Base-by-base conservation (phyloP, 2,113 vertebrate species). In the Orientallactaga bullata region DNA sequence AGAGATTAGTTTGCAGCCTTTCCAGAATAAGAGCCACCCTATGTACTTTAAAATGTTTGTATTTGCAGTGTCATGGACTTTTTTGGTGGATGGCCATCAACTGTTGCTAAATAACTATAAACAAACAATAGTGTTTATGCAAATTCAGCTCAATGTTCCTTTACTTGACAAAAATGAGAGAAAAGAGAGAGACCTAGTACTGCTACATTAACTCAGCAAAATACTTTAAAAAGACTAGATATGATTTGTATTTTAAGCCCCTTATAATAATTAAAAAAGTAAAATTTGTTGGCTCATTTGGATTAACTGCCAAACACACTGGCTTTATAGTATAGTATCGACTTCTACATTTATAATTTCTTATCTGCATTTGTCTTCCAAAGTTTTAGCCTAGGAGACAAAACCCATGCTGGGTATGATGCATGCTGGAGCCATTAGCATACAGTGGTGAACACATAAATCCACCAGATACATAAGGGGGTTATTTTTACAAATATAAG, bases 231-330 rank as follows among this genome's bases (percentile, higher is more conserved):
- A 71, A 90, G 4, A 85, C 21, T 35, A 72, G 35, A 85, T 5
- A n/a, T 23, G 17, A 65, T 71, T 81, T 91, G 26, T 55, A 58
- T 61, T 88, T 94, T 68, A 85, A 95, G 81, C 39, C 26, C 21
- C 21, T 69, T 61, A 63, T 20, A 37, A 55, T 47, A 77, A 82
- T 91, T 93, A 55, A 82, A 7, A 77, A 74, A 47, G 5, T 6
- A 85, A 66, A 73, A 61, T 63, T n/a, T 73, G 39, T 72, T 65
- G 7, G 51, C 28, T 74, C 32, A 51, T 55, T 42, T 85, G 35
- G 11, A 85, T 3, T 58, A 42, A 89, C 24, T 51, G 4, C 23
- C 58, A 88, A 79, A 79, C 47, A 60, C 26, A 51, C 35, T 74
- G 26, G 89, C 58, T 71, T 91, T 63, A 84, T 1, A 87, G n/a